Percentiles rank a stretch among this genome's conserved stretches.
Conservation (phyloP, 1,140 invertebrate species). For the Pinna nobilis region DNA sequence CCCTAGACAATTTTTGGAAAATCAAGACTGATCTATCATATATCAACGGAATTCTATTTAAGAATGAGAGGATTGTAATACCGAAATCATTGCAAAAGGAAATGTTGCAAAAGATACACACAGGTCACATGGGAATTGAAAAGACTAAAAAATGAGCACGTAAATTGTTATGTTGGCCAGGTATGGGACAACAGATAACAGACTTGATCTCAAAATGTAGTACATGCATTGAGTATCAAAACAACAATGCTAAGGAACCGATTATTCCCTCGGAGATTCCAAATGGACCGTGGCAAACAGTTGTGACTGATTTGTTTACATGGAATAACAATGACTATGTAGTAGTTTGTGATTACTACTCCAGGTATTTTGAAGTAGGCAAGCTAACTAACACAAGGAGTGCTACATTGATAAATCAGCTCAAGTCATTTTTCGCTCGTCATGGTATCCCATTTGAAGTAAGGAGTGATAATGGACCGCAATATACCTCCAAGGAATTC, state of each 20-base stretch:
- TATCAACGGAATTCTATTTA: conserved; percentile 12
- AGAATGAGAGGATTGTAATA: neutral
- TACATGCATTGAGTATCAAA: conserved; percentile 3
- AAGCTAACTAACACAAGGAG: conserved; percentile 15
- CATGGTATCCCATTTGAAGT: conserved; percentile 38
- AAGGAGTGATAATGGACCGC: conserved; percentile 34
- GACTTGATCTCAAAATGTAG: conserved; percentile 3
- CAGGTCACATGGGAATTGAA: conserved; percentile 36
- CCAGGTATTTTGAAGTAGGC: conserved; percentile 28
- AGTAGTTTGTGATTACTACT: conserved; percentile 43
- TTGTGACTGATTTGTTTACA: conserved; percentile 6
- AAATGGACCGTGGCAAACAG: conserved; percentile 4
- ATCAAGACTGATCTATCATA: neutral
- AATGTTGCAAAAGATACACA: conserved; percentile 32
- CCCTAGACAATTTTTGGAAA: neutral
- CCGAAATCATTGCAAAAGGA: conserved; percentile 10
- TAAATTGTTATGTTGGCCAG: conserved; percentile 1
- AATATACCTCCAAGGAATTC: conserved; percentile 38
- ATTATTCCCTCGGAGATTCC: conserved; percentile 4
- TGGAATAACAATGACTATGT: neutral
- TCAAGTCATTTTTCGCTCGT: conserved; percentile 35
- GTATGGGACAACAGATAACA: neutral
- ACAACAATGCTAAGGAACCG: conserved; percentile 15
- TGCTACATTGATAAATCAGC: conserved; percentile 16
- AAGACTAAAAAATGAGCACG: conserved; percentile 40